Evolutionary conservation across 2,797 vertebrate genomes (phyloP), one percentile per base, ranked within the genome.

Genomic region (Argyrosomus regius): DNA sequence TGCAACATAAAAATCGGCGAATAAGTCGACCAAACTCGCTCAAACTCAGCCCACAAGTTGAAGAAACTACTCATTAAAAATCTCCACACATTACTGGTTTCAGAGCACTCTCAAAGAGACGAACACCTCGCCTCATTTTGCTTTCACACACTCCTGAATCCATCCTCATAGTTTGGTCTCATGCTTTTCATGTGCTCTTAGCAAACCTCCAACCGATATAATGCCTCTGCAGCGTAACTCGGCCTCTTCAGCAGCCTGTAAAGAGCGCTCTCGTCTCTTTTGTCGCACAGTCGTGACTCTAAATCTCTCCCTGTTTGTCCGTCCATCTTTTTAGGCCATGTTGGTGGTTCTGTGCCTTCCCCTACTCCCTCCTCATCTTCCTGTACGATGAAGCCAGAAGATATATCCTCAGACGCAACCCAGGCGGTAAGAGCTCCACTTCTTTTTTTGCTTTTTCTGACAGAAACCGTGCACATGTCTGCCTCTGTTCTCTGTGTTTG

Each of bases 311-410:
- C 10, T 65, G 2, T 88, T 24, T 49, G 6, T 66, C 31, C 28
- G 1, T 59, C 6, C 49, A 9, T 39, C 35, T 9, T 39, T 18
- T 24, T 62, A 99, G 98, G 83, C 98, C 98, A 0, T 95, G 91
- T 3, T 99, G 98, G 98, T 99, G 98, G 98, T 98, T 99, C 95
- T 99, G 98, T 78, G 98, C 98, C 92, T 97, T 99, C 94, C 98
- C 98, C 0, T 99, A 99, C 86, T 98, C 97, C 53, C 96, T 99
- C n/a, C 95, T 99, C 88, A 99, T 99, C 93, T 99, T 99, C 35
- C 69, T 99, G 69, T 99, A 99, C 3, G 98, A 99, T 79, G 98
- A 99, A 96, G 93, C 93, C 88, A 94, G 98, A 87, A 98, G 97
- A 92, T 96, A 99, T 78, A 97, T 99, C 77, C 96, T 99, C 92